Evolutionary conservation across 2,888 invertebrate genomes (phyloP), one percentile per base, ranked within the genome.

Genomic region (Opisthograptis luteolata): DNA sequence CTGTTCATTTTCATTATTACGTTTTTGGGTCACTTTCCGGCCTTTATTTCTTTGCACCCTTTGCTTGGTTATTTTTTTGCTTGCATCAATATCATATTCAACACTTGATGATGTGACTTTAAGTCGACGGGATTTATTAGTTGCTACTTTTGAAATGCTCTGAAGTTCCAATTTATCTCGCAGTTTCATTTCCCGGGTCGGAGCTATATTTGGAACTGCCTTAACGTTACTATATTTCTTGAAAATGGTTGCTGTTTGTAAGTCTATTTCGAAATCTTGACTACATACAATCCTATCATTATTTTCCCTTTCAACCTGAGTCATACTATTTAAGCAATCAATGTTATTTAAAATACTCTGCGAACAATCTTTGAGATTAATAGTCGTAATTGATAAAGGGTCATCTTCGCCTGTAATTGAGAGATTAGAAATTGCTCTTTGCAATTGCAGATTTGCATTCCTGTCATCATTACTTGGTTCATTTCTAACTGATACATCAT

Each of bases 331-430:
- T 3, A 14, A 10, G 24, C 14, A 19, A 13, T 51, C 25, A 25
- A 31, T 41, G 39, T 58, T 59, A 8, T 61, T 36, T 12, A 73
- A 46, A 34, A 71, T 64, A 49, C 67, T 76, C 59, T 77, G 79
- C 0, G 81, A 80, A 53, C 34, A 66, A 44, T 55, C 52, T 25
- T 58, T 51, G 7, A 27, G n/a, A 27, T 13, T 10, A 9, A 40
- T 31, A 3, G 8, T 25, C 30, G 28, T 20, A 3, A 8, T n/a
- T 20, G 8, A 13, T 20, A 25, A 12, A 5, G n/a, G 7, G 32
- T 37, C 36, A 15, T 43, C 40, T 6, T 54, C 48, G 20, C 56
- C 51, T 45, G 3, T 46, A 22, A 71, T 24, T 35, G 63, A 67
- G 8, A 74, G 41, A 47, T 59, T 58, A n/a, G 69, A 66, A 41